Conservation (phyloP, 2,113 vertebrate genomes). For the Crotalus tigris region DNA sequence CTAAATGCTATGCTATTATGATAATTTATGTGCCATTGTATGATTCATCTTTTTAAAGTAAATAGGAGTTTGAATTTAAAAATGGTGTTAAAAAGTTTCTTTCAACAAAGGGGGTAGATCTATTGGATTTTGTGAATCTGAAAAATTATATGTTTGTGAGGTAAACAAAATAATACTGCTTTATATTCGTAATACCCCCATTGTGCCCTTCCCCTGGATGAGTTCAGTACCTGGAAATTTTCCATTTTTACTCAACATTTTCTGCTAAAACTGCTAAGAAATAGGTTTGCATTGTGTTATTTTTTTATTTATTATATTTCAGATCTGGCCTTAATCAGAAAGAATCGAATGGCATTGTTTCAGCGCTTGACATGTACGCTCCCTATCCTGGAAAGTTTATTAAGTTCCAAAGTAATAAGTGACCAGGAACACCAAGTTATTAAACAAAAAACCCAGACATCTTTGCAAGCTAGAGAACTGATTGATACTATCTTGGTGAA, state of each 20-base stretch:
- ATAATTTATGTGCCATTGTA: neutral
- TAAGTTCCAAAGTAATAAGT: constrained; percentile 82
- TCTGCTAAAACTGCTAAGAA: neutral
- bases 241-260: neutral
- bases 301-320: constrained; percentile 45
- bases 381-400: constrained; percentile 83
- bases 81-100: neutral
- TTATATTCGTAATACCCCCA: neutral
- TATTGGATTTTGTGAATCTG: neutral
- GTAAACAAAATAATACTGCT: neutral
- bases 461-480: constrained; percentile 86
- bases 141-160: neutral
- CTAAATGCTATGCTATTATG: neutral
- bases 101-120: neutral
- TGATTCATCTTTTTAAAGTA: neutral
- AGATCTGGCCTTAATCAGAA: constrained; percentile 91
- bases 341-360: constrained; percentile 86
- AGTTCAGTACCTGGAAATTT: neutral
- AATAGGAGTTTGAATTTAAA: neutral
- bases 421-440: constrained; percentile 83
- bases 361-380: constrained; percentile 85
- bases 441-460: constrained; percentile 83
- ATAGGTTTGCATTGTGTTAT: neutral
- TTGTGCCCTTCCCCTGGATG: neutral
- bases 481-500: constrained; percentile 90